Conservation (phyloP, 2,113 vertebrate species). For the Myodes glareolus region DNA sequence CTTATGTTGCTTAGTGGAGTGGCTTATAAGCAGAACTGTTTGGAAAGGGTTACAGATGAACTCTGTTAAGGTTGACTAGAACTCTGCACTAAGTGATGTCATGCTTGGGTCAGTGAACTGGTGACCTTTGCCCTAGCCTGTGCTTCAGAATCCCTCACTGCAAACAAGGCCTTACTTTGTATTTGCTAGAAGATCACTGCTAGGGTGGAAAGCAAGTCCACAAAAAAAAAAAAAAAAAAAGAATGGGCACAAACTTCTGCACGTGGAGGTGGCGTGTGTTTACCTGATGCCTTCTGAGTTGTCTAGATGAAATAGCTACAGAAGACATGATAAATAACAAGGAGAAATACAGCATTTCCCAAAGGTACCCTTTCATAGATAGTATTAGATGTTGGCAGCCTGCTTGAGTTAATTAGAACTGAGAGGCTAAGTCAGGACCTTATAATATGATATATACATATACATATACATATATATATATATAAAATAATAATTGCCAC, state of each 20-base stretch:
- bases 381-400: background rate
- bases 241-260: background rate
- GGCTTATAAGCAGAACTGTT: background rate
- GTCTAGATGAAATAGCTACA: background rate
- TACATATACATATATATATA: too few relatives aligned
- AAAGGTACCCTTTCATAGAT: background rate
- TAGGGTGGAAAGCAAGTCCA: background rate
- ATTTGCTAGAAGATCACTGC: background rate
- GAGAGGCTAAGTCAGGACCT: background rate
- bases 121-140: background rate
- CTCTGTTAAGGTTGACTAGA: background rate
- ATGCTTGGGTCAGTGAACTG: background rate
- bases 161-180: slow-evolving; percentile 7
- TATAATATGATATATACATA: too few relatives aligned
- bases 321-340: background rate
- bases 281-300: background rate
- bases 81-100: background rate
- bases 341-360: slow-evolving; percentile 14
- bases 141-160: background rate
- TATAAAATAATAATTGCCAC: background rate
- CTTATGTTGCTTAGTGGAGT: background rate
- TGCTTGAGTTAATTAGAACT: slow-evolving; percentile 12
- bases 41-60: background rate
- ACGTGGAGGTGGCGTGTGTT: background rate
- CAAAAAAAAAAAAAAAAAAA: background rate